Percentiles rank a stretch among this genome's conserved stretches.
These are phyloP conservation scores for Casuarius casuarius DNA, from an alignment of 2,113 vertebrate species.

Conservation along the genomic window DNA sequence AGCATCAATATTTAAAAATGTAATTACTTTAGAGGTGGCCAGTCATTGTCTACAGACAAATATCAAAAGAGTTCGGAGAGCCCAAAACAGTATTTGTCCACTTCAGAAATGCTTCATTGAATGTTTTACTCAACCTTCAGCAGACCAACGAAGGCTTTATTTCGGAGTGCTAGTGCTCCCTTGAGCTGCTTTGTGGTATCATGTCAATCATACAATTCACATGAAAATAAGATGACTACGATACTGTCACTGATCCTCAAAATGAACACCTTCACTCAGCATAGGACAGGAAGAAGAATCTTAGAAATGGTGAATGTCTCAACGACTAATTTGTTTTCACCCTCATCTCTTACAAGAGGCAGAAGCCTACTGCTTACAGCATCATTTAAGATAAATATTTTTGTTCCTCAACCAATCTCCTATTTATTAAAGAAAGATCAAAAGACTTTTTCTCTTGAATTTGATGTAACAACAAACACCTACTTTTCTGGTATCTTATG, in stretches of 20 bases:
- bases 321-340: neutral
- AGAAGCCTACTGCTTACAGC: neutral
- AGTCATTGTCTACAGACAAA: neutral
- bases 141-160: neutral
- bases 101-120: neutral
- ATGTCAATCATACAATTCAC: neutral
- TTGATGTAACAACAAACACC: conserved; percentile 12
- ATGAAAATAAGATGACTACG: neutral
- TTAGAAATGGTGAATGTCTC: neutral
- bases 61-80: neutral
- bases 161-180: neutral
- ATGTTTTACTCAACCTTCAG: neutral
- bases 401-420: conserved; percentile 23
- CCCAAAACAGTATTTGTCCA: neutral
- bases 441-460: conserved; percentile 33
- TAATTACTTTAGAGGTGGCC: neutral
- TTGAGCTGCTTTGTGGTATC: neutral
- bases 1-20: conserved; percentile 8
- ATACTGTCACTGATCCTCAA: neutral
- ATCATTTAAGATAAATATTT: conserved; percentile 33
- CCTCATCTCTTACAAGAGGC: neutral
- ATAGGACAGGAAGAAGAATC: neutral
- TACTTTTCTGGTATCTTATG: conserved; percentile 15
- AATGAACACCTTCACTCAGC: neutral
- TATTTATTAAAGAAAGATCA: conserved; percentile 55